phyloP scores from a whole-genome alignment of 92 coral and sea anemone genomes.

The Zoanthus solanderi region DNA sequence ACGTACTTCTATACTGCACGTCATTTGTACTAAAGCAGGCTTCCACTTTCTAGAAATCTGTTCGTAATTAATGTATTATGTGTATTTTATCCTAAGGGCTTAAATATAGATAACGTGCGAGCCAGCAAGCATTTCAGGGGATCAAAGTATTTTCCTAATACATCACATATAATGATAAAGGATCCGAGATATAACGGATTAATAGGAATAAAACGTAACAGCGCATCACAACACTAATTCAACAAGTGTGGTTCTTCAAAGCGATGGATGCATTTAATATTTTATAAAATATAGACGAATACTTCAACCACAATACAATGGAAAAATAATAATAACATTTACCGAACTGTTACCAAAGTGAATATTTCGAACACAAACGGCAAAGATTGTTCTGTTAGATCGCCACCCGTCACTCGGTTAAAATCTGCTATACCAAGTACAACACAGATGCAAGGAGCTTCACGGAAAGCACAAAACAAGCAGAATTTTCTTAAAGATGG shows the following conservation, averaged over 20 bases:
- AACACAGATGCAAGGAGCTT: background rate
- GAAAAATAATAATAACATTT: background rate
- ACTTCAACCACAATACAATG: background rate
- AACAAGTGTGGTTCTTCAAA: background rate
- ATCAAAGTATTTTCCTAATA: too few relatives aligned
- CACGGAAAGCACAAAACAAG: background rate
- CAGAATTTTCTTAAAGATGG: background rate
- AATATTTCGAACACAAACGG: background rate
- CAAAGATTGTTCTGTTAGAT: background rate
- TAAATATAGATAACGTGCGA: too few relatives aligned
- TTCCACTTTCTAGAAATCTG: too few relatives aligned
- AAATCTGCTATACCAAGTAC: too few relatives aligned
- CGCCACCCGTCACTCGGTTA: background rate
- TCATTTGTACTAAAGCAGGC: too few relatives aligned
- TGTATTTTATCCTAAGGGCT: too few relatives aligned
- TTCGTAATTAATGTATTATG: too few relatives aligned
- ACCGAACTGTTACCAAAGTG: background rate
- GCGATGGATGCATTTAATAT: background rate
- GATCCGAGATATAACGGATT: too few relatives aligned
- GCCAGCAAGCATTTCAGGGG: too few relatives aligned
- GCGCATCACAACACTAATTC: background rate
- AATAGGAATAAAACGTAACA: too few relatives aligned
- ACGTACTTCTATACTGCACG: too few relatives aligned
- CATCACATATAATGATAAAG: too few relatives aligned
- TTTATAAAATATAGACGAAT: background rate